A percentile compares a stretch with the other conserved stretches of the same genome.
Conservation (phyloP, 2,113 vertebrate species). For the Ceyx melanurus region DNA sequence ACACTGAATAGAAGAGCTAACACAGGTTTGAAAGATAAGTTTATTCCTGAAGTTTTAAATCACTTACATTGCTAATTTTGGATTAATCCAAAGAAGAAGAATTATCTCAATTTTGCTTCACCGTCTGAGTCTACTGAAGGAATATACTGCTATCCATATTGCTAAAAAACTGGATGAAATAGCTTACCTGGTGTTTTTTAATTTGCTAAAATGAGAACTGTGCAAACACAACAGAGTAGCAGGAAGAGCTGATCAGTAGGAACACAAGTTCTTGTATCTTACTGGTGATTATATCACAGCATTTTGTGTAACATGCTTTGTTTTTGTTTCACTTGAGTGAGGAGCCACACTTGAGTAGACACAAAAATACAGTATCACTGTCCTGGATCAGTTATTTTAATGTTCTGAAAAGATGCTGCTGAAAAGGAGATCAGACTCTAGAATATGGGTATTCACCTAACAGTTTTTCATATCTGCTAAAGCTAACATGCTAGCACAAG, state of each 20-base stretch:
- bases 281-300: neutral
- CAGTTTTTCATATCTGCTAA: neutral
- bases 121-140: neutral
- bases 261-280: neutral
- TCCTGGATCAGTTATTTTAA: neutral
- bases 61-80: neutral
- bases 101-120: neutral
- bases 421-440: neutral
- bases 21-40: neutral
- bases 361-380: neutral
- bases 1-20: neutral
- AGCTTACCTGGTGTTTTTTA: neutral
- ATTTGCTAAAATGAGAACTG: neutral
- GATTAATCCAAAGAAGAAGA: neutral
- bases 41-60: neutral
- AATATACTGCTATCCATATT: neutral
- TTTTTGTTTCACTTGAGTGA: neutral
- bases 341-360: neutral
- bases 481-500: neutral
- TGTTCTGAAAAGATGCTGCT: neutral
- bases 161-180: neutral
- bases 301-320: neutral
- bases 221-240: neutral
- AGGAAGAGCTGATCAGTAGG: neutral
- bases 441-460: neutral